Percentiles rank a stretch among this genome's conserved stretches.
Evolutionary conservation across 2,888 invertebrate genomes (phyloP).

Genomic region (Ochropleura leucogaster): DNA sequence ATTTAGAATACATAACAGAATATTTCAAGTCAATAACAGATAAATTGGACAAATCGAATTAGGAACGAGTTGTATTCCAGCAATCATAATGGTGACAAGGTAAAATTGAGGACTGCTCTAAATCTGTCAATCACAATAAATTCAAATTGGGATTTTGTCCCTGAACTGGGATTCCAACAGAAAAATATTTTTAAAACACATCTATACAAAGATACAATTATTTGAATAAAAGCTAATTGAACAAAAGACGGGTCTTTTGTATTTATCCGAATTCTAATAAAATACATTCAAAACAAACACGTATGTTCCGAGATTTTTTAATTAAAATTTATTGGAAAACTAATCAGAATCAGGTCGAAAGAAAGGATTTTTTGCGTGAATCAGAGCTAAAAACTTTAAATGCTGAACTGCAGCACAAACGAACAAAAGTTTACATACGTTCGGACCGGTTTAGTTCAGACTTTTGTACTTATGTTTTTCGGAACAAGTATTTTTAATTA

Average conservation of each 20-base stretch:
- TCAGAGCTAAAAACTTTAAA: constrained; percentile 27
- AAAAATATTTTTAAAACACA: not conserved
- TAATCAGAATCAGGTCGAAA: constrained; percentile 22
- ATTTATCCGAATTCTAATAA: constrained; percentile 15
- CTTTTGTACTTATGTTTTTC: not conserved
- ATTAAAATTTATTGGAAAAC: constrained; percentile 39
- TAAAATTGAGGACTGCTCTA: not conserved
- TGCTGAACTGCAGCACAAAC: not conserved
- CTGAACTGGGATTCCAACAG: not conserved
- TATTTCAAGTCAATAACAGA: not conserved
- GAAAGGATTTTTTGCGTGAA: constrained; percentile 18
- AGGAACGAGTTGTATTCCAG: not conserved
- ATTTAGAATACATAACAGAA: not conserved
- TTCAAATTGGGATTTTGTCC: not conserved
- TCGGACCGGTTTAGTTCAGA: not conserved
- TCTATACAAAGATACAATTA: not conserved
- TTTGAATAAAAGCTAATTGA: not conserved
- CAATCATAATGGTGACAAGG: not conserved
- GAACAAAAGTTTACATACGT: not conserved
- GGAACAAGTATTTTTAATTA: no score
- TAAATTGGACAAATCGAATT: not conserved
- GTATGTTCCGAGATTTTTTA: constrained; percentile 32
- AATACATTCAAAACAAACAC: constrained; percentile 22
- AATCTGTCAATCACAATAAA: not conserved
- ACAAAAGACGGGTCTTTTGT: not conserved